Conservation (phyloP, 2,888 invertebrate genomes). For the Petrolisthes manimaculis region DNA sequence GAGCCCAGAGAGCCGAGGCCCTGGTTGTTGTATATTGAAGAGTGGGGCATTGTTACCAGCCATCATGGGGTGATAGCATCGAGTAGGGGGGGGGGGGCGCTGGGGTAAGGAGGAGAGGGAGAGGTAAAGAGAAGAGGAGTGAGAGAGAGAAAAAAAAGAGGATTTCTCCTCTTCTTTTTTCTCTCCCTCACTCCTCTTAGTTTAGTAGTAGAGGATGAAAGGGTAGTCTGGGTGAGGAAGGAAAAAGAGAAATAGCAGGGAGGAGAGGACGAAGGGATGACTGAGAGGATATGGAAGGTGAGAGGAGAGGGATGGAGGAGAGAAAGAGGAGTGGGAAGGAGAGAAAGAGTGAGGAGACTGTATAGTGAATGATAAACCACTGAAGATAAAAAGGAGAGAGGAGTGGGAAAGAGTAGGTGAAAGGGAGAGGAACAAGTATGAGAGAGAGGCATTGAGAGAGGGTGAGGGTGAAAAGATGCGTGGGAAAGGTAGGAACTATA, state of each 20-base stretch:
- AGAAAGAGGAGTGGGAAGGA: not conserved
- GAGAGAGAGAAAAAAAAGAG: not conserved
- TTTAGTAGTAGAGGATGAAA: not conserved
- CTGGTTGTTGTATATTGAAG: constrained; percentile 7
- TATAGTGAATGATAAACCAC: not conserved
- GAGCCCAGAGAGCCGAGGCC: not conserved
- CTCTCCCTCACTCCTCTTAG: not conserved
- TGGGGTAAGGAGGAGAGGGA: not conserved
- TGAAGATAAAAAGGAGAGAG: not conserved
- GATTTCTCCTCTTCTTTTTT: not conserved
- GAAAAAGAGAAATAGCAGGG: not conserved
- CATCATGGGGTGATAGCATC: not conserved
- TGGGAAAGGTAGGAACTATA: not conserved
- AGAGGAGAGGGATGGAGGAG: not conserved
- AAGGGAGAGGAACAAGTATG: not conserved
- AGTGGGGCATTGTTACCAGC: constrained; percentile 21
- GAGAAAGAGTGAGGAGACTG: not conserved
- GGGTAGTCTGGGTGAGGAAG: not conserved
- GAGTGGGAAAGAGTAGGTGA: not conserved
- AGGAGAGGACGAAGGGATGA: not conserved
- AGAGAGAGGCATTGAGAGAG: not conserved
- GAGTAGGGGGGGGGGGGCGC: not conserved
- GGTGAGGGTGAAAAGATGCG: not conserved
- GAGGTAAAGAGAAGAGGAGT: not conserved
- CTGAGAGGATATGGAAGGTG: not conserved